A percentile compares a stretch with the other conserved stretches of the same genome.
Conservation (phyloP, 2,797 vertebrate genomes). For the Lacerta agilis region DNA sequence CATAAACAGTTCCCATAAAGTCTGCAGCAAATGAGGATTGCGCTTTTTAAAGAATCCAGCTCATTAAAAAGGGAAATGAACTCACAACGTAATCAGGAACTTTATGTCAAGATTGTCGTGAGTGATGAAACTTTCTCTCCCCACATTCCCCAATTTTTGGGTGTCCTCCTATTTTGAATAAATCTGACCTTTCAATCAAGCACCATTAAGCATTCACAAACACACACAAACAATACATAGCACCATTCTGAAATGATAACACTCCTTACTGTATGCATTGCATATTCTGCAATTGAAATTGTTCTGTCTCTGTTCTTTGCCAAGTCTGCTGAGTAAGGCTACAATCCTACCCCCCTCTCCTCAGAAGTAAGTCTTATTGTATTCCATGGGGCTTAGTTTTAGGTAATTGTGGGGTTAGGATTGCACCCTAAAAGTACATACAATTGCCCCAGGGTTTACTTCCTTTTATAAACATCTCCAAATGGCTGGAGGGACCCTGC, state of each 20-base stretch:
- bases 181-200: conserved; percentile 5
- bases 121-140: neutral
- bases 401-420: neutral
- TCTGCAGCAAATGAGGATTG: neutral
- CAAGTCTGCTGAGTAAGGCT: neutral
- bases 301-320: neutral
- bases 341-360: neutral
- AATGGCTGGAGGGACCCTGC: neutral
- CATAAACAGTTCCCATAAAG: conserved; percentile 41
- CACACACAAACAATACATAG: neutral
- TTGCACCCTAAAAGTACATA: neutral
- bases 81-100: neutral
- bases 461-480: neutral
- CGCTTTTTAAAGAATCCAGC: conserved; percentile 21
- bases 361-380: too few species aligned
- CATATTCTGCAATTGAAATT: too few species aligned
- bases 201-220: neutral
- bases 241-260: neutral
- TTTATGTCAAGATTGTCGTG: conserved; percentile 6
- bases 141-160: neutral
- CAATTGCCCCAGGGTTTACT: neutral
- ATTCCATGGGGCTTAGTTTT: too few species aligned
- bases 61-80: conserved; percentile 29
- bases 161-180: neutral
- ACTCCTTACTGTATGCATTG: neutral